Evolutionary conservation across 2,888 invertebrate species (phyloP), one percentile per base, ranked within the genome.

Genomic region (Atherix ibis): DNA sequence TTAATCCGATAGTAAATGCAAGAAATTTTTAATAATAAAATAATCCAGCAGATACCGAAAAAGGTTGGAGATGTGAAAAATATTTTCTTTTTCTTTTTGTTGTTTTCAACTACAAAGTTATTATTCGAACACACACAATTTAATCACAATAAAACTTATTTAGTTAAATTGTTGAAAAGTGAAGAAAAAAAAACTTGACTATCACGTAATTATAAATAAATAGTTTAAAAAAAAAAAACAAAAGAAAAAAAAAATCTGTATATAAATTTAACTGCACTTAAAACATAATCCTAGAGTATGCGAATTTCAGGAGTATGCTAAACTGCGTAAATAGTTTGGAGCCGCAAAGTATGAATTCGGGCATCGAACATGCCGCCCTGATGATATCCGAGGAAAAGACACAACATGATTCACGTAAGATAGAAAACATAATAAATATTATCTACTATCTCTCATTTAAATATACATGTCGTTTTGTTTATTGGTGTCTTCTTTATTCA

Each of bases 281-380:
- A 63, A 60, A 60, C 63, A 63, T 62, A 63, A 62, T 60, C 62
- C 60, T 62, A 63, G 62, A 62, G 63, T 64, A 63, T 65, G 57
- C 61, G 61, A 59, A 72, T 76, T 76, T 58, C 75, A 77, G 77
- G 76, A 87, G 85, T 76, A 85, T 87, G 84, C 76, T 85, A 76
- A 87, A 87, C 78, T 85, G 85, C 73, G 84, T 85, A 67, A 87
- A 87, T 73, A 81, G 82, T 58, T 72, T 84, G 70, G 85, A 87
- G 67, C 84, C 82, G 60, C 83, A 82, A 69, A 61, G 61, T 56
- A 73, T 84, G 67, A 83, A 82, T 56, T 77, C 77, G 54, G 65
- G 67, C 53, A 71, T 74, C 58, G 78, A 79, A 67, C 76, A 76
- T 62, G 74, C 76, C 62, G 76, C 76, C 59, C 69, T 79, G 63